Evolutionary conservation across 2,113 vertebrate genomes (phyloP), one percentile per base, ranked within the genome.

Genomic region (Polyodon spathula): DNA sequence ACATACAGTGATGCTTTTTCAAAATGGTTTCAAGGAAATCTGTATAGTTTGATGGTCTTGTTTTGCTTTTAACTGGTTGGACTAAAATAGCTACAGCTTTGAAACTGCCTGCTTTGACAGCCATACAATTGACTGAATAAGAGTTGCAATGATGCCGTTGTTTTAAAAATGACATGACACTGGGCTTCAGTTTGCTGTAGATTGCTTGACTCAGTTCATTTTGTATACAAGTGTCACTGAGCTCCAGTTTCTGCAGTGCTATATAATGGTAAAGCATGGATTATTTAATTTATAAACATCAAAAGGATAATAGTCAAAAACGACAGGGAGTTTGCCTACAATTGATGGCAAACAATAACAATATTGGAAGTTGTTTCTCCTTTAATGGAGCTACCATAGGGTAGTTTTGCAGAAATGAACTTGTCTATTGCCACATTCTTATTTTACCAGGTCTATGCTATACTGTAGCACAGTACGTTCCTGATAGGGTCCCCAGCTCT

Each of bases 21-120:
- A 48, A 75, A 63, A 74, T 65, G 48, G 12, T 72, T 73, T 75
- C 69, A 53, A 63, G 73, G 70, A 82, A 82, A 85, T 77, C 81
- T 78, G 67, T 63, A 64, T 69, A 73, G 75, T 81, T 81, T 75
- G 75, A 78, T 80, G 66, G 73, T 79, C 74, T 73, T 15, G 44
- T 64, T 74, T 70, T 66, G 61, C 71, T 74, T 76, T 78, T 68
- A 73, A n/a, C 48, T 50, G 48, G 6, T 12, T n/a, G 14, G 48
- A n/a, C 48, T 50, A 50, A 50, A 50, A 50, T 50, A 50, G 6
- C 71, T 51, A 48, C 40, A 60, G 68, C 73, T 78, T 74, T 77
- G 68, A 79, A 78, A 70, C 73, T 68, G 64, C 73, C 72, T 60
- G 16, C 51, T 74, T 50, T 50, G 48, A 50, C 48, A 50, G 48